A percentile compares a stretch with the other conserved stretches of the same genome.
Conservation (phyloP, 2,113 vertebrate genomes). For the Lophura nycthemera region DNA sequence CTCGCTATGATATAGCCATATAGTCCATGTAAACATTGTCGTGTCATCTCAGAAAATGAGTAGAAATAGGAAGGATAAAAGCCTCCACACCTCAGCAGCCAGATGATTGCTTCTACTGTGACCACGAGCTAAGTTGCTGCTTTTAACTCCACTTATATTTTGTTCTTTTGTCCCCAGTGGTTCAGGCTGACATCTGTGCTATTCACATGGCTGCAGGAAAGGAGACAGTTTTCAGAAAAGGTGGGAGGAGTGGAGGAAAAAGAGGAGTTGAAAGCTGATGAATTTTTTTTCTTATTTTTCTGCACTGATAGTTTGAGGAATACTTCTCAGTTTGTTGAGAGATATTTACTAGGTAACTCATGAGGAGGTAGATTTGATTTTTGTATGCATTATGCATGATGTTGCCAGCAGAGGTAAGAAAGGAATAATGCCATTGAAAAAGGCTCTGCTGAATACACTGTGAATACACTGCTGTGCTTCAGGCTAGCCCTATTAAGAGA, state of each 20-base stretch:
- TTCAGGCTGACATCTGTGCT: not conserved
- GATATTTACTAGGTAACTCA: not conserved
- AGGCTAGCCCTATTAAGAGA: not conserved
- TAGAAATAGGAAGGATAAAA: not conserved
- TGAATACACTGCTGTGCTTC: not conserved
- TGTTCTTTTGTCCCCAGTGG: not conserved
- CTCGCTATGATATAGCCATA: not conserved
- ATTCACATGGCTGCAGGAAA: not conserved
- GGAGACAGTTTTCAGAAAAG: not conserved
- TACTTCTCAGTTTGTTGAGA: not conserved
- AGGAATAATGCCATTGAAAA: not conserved
- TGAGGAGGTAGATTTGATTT: not conserved
- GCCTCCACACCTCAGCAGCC: not conserved
- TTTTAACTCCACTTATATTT: not conserved
- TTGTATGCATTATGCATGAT: accelerated
- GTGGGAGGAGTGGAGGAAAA: not conserved
- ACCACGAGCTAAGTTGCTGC: accelerated
- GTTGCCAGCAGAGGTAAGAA: not conserved
- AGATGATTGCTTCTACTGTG: not conserved
- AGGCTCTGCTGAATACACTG: not conserved
- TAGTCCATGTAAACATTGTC: not conserved
- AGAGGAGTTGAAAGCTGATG: not conserved
- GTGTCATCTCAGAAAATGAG: not conserved
- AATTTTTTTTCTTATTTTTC: not conserved
- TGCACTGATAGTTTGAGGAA: not conserved